phyloP scores from a whole-genome alignment of 2,888 invertebrate species.

The Parascotia fuliginaria region DNA sequence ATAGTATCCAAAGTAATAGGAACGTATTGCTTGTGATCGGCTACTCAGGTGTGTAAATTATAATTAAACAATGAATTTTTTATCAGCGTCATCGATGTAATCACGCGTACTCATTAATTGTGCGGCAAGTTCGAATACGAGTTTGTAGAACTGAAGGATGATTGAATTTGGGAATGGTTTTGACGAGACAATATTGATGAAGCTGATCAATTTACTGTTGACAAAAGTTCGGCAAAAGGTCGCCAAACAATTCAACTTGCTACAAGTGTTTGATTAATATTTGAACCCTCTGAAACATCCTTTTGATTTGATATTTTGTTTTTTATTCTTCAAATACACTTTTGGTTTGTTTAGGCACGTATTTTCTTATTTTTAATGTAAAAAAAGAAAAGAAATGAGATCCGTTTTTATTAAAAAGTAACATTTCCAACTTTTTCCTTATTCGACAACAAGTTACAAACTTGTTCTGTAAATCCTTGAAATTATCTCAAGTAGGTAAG shows the following conservation, averaged over 20 bases:
- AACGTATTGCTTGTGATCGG: too few relatives aligned
- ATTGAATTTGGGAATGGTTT: constrained; percentile 22
- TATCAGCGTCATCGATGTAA: constrained; percentile 35
- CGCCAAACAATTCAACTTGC: constrained; percentile 13
- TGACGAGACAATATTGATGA: constrained; percentile 14
- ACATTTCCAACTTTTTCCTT: too few relatives aligned
- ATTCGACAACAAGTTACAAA: too few relatives aligned
- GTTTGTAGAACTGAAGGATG: constrained; percentile 3
- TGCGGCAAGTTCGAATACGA: constrained; percentile 8
- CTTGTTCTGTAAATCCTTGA: too few relatives aligned
- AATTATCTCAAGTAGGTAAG: too few relatives aligned
- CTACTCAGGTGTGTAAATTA: too few relatives aligned
- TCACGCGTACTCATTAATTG: constrained; percentile 12
- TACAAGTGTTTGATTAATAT: constrained; percentile 10
- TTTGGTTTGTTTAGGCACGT: background rate
- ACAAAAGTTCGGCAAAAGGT: constrained; percentile 5
- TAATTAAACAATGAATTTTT: too few relatives aligned
- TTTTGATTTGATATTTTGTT: background rate
- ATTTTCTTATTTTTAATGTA: too few relatives aligned
- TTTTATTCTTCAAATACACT: background rate
- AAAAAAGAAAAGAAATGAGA: too few relatives aligned
- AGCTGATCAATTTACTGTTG: constrained; percentile 17
- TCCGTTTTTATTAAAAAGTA: too few relatives aligned
- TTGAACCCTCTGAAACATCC: background rate
- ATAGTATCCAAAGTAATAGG: too few relatives aligned